Evolutionary conservation across 2,888 invertebrate species (phyloP).

Genomic region (Rotaria socialis): DNA sequence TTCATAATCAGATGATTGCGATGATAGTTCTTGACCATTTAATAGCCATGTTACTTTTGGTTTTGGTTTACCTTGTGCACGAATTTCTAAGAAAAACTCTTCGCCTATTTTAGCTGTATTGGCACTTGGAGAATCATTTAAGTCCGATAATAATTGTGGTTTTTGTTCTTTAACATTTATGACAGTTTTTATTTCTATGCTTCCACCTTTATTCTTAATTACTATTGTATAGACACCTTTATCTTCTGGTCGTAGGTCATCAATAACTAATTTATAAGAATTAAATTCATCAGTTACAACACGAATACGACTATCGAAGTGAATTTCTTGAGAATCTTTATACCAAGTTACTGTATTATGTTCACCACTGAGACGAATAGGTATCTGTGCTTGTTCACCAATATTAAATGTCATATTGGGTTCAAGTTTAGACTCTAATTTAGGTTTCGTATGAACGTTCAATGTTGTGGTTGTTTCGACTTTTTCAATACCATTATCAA

Average conservation of each 20-base stretch:
- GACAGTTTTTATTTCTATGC: neutral
- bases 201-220: conserved; percentile 40
- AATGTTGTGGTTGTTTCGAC: neutral
- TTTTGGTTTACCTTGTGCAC: conserved; percentile 11
- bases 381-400: neutral
- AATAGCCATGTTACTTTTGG: neutral
- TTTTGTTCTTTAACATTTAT: neutral
- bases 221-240: conserved; percentile 37
- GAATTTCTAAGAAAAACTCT: conserved; percentile 27
- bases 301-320: neutral
- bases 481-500: conserved; percentile 22
- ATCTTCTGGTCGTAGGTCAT: conserved; percentile 38
- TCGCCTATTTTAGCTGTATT: conserved; percentile 29
- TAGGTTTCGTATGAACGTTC: conserved; percentile 34
- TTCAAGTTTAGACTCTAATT: conserved; percentile 35
- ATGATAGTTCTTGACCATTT: conserved; percentile 13
- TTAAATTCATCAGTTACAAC: conserved; percentile 18
- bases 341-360: conserved; percentile 21
- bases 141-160: conserved; percentile 14
- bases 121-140: neutral
- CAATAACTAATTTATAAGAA: conserved; percentile 38
- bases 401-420: conserved; percentile 6
- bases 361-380: neutral
- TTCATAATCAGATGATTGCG: neutral
- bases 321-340: neutral